Evolutionary conservation across 2,113 vertebrate species (phyloP), one percentile per base, ranked within the genome.

Genomic region (Cryptotis parvus): DNA sequence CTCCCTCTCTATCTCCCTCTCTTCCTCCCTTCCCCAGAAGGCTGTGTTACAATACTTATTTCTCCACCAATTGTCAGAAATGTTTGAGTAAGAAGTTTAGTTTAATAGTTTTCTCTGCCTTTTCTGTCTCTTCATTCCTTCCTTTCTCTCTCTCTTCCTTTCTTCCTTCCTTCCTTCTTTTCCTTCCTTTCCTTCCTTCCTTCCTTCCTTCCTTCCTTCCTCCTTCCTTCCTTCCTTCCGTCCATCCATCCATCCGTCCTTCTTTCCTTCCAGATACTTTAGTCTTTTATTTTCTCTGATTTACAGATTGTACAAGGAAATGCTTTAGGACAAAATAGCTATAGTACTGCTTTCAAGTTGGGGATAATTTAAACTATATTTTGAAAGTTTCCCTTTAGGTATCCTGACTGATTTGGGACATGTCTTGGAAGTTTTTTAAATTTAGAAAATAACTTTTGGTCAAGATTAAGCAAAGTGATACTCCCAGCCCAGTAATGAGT

Each of bases 401-500:
- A 3, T 10, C 61, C 39, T 88, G 70, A 79, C 37, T 65, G 95
- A 81, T 65, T 73, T 41, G 75, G 8, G 16, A 18, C 65, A n/a
- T 61, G 15, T 49, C 85, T 78, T 43, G 5, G 24, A 85, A 90
- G 63, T 16, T 87, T 95, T 86, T 78, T 70, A n/a, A n/a, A 61
- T 70, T 86, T 45, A 39, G 72, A 83, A 66, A 77, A 85, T 77
- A 82, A 91, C 89, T 86, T 66, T 52, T 75, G 84, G 69, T 41
- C 33, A 77, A 73, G n/a, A 80, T 43, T 26, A 77, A 96, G 55
- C 20, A 83, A 95, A 96, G 75, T 83, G 79, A 94, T 93, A 94
- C 55, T 80, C 37, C 35, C 61, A 89, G 20, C 31, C 49, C 49
- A 80, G 69, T 41, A 90, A 78, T 73, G 73, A 76, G 79, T 58